These are phyloP conservation scores for Pterocles burchelli DNA, from an alignment of 2,113 vertebrate species.

Conservation along the genomic window DNA sequence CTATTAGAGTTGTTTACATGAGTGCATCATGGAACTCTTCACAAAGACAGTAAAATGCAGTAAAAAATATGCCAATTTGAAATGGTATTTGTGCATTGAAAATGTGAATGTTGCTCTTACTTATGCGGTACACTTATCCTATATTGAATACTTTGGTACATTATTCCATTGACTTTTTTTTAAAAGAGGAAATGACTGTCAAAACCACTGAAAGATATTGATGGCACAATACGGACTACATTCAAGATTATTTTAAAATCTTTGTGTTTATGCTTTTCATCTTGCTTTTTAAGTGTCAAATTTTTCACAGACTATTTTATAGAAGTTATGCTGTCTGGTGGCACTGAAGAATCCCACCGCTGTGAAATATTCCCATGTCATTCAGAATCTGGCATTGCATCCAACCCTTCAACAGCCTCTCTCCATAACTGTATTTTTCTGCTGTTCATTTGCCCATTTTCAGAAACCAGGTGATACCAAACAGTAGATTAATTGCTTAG, in stretches of 20 bases:
- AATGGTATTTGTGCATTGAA: neutral
- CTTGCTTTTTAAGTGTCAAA: neutral
- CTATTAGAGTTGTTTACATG: neutral
- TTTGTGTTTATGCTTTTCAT: neutral
- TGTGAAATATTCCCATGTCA: neutral
- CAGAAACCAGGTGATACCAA: neutral
- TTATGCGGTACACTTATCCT: neutral
- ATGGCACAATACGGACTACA: neutral
- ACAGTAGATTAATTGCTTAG: neutral
- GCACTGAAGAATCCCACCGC: neutral
- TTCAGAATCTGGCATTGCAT: neutral
- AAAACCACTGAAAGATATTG: neutral
- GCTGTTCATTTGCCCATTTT: neutral
- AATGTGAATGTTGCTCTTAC: neutral
- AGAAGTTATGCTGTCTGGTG: neutral
- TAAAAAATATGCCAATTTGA: neutral
- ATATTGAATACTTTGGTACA: accelerated
- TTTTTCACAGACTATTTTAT: neutral
- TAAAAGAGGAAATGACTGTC: neutral
- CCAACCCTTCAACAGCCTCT: neutral
- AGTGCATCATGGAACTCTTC: neutral
- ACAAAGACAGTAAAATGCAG: neutral
- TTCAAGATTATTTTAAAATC: neutral
- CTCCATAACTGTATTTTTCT: neutral
- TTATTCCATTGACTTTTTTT: neutral